phyloP scores from a whole-genome alignment of 2,797 vertebrate genomes.

The Sitta carolinensis region DNA sequence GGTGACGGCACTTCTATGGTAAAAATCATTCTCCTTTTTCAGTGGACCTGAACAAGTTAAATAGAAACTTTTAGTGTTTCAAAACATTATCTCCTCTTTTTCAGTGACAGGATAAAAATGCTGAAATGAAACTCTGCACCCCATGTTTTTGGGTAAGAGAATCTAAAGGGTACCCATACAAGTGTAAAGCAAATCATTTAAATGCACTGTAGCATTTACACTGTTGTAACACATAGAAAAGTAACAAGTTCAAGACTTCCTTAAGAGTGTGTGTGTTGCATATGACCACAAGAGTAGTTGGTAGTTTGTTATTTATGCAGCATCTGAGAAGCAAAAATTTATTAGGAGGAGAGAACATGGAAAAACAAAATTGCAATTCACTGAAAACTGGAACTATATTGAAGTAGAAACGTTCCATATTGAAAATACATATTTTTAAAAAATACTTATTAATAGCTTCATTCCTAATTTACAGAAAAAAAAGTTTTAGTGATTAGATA shows the following conservation, averaged over 20 bases:
- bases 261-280: not conserved
- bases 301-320: not conserved
- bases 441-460: not conserved
- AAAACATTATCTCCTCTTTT: not conserved
- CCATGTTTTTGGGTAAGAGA: not conserved
- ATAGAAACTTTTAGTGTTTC: not conserved
- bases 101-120: not conserved
- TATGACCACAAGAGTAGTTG: not conserved
- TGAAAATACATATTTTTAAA: fast-evolving
- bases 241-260: not conserved
- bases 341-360: not conserved
- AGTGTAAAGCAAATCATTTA: not conserved
- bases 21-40: not conserved
- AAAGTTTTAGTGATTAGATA: not conserved
- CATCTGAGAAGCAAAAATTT: not conserved
- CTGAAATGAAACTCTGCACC: not conserved
- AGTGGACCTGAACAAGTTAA: not conserved
- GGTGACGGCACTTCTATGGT: not conserved
- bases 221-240: not conserved
- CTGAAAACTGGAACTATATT: not conserved
- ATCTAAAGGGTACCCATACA: not conserved
- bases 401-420: not conserved
- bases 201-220: not conserved
- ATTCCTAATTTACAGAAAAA: not conserved
- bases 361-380: not conserved